Conservation (phyloP, 64 coral and sea anemone species). For the Dendrophyllia cribrosa region DNA sequence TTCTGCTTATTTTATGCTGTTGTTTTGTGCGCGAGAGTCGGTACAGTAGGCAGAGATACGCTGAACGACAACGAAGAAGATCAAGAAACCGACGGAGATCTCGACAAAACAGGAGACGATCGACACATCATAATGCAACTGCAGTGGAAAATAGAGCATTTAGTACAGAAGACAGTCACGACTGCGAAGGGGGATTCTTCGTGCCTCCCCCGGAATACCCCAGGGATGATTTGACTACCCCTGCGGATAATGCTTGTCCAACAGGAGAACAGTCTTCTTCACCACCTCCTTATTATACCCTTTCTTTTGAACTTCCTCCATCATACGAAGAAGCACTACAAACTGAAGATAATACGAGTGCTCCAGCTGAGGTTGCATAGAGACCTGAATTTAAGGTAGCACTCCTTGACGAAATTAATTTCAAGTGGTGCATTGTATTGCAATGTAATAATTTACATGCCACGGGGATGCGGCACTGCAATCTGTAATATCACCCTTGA, state of each 20-base stretch:
- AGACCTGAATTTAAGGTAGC: not conserved
- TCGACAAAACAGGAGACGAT: not conserved
- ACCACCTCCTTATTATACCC: constrained; percentile 6
- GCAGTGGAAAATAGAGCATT: constrained; percentile 16
- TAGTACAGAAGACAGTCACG: not conserved
- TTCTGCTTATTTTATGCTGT: constrained; percentile 57
- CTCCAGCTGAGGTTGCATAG: not conserved
- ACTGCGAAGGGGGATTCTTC: not conserved
- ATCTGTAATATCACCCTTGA: no score
- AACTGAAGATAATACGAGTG: not conserved
- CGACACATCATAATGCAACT: not conserved
- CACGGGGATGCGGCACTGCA: no score
- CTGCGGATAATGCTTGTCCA: not conserved
- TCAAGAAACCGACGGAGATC: constrained; percentile 30
- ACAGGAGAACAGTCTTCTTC: not conserved
- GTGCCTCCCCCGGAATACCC: constrained; percentile 33
- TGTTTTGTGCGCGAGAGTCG: constrained; percentile 62
- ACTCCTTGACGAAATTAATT: not conserved
- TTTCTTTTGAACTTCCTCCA: constrained; percentile 38
- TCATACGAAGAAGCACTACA: constrained; percentile 29
- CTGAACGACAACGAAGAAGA: constrained; percentile 20
- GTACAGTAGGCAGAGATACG: constrained; percentile 47
- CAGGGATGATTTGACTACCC: not conserved
- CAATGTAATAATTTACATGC: no score
- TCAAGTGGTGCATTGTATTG: not conserved